Evolutionary conservation across 2,888 invertebrate species (phyloP).

Genomic region (Diaprepes abbreviatus): DNA sequence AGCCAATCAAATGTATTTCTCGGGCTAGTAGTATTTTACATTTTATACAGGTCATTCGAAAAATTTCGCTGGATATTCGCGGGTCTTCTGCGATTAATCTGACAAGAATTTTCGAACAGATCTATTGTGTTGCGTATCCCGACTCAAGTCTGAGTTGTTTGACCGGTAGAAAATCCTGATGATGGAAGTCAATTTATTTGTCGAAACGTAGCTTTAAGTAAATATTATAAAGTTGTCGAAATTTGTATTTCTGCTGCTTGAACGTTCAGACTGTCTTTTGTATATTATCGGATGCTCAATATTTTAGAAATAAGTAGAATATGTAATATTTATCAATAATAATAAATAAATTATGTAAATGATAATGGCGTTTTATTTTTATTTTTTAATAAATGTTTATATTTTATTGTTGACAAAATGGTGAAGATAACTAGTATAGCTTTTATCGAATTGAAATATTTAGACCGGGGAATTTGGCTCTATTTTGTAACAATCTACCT

Average conservation of each 20-base stretch:
- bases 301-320: constrained; percentile 64
- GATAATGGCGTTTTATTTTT: constrained; percentile 31
- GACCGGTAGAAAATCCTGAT: constrained; percentile 65
- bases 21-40: constrained; percentile 47
- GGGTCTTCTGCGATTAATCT: constrained; percentile 57
- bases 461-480: too few relatives aligned
- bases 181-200: constrained; percentile 27
- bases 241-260: constrained; percentile 67
- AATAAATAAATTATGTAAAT: constrained; percentile 67
- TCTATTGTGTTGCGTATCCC: constrained; percentile 66
- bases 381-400: too few relatives aligned
- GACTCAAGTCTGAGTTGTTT: constrained; percentile 66
- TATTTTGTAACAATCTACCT: too few relatives aligned
- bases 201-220: constrained; percentile 33
- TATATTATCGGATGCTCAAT: constrained; percentile 70
- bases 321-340: constrained; percentile 69
- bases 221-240: constrained; percentile 30
- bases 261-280: constrained; percentile 67
- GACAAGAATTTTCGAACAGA: constrained; percentile 47
- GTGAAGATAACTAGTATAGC: too few relatives aligned
- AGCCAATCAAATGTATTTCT: constrained; percentile 60
- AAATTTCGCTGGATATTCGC: constrained; percentile 46
- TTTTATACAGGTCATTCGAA: constrained; percentile 16
- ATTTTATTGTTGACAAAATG: too few relatives aligned
- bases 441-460: too few relatives aligned